Conservation (phyloP, 2,113 vertebrate genomes). For the Eonycteris spelaea region DNA sequence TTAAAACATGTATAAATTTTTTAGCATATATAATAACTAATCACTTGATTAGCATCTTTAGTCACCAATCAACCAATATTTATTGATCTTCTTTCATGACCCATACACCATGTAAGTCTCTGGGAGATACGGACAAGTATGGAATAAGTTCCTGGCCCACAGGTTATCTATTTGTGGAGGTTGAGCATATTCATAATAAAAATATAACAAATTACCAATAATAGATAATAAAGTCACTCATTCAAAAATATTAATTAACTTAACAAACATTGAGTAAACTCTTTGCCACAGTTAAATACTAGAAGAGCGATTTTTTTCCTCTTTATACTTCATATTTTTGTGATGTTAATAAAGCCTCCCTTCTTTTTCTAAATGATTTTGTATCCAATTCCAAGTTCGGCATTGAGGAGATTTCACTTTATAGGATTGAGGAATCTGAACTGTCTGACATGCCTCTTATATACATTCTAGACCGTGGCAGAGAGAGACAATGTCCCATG, state of each 20-base stretch:
- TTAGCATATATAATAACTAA: neutral
- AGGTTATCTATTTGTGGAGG: neutral
- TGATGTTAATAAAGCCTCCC: neutral
- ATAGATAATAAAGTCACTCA: neutral
- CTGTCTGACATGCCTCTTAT: neutral
- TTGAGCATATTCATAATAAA: neutral
- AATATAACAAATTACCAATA: neutral
- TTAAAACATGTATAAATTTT: neutral
- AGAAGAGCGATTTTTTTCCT: neutral
- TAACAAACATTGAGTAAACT: neutral
- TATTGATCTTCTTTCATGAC: neutral
- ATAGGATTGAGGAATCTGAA: neutral
- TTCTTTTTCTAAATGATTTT: neutral
- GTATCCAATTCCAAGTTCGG: neutral
- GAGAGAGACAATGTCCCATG: neutral
- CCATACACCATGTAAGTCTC: neutral
- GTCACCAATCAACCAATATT: neutral
- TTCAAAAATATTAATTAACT: neutral
- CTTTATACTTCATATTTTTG: neutral
- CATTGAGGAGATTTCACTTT: neutral
- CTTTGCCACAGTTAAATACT: neutral
- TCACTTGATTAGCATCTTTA: neutral
- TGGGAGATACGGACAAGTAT: neutral
- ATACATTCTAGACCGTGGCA: neutral
- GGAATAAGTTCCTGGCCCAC: neutral